Evolutionary conservation across 2,888 invertebrate species (phyloP).

Genomic region (Leptopilina drosophilae): DNA sequence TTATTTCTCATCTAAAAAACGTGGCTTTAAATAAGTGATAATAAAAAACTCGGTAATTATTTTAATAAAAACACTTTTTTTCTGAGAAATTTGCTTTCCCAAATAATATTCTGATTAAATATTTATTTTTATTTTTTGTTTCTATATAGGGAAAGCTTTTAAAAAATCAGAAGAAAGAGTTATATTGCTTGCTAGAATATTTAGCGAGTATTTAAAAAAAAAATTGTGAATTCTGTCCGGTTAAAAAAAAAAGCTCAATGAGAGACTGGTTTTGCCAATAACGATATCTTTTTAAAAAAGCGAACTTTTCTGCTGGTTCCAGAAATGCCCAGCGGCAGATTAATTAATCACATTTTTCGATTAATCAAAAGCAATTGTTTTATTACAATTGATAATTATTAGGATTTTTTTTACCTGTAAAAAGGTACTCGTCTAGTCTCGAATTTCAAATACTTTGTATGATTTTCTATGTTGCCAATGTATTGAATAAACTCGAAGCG

Average conservation of each 20-base stretch:
- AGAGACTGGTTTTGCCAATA: constrained; percentile 41
- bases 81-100: constrained; percentile 1
- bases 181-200: not conserved
- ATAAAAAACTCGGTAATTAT: constrained; percentile 4
- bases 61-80: not conserved
- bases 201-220: not conserved
- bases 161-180: not conserved
- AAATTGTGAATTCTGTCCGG: constrained; percentile 34
- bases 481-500: constrained; percentile 36
- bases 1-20: constrained; percentile 20
- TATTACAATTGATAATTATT: constrained; percentile 38
- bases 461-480: constrained; percentile 65
- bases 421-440: constrained; percentile 67
- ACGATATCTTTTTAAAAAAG: constrained; percentile 18
- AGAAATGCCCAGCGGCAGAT: not conserved
- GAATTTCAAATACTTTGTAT: constrained; percentile 62
- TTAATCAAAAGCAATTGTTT: constrained; percentile 33
- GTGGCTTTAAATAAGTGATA: constrained; percentile 1
- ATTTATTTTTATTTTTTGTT: not conserved
- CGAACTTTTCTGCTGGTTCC: constrained; percentile 22
- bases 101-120: not conserved
- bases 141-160: not conserved
- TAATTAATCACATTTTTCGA: constrained; percentile 35
- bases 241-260: constrained; percentile 27
- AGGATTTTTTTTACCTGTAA: constrained; percentile 14